These are phyloP conservation scores for Brachyalestes nurse DNA, from an alignment of 2,797 vertebrate genomes.

Conservation along the genomic window DNA sequence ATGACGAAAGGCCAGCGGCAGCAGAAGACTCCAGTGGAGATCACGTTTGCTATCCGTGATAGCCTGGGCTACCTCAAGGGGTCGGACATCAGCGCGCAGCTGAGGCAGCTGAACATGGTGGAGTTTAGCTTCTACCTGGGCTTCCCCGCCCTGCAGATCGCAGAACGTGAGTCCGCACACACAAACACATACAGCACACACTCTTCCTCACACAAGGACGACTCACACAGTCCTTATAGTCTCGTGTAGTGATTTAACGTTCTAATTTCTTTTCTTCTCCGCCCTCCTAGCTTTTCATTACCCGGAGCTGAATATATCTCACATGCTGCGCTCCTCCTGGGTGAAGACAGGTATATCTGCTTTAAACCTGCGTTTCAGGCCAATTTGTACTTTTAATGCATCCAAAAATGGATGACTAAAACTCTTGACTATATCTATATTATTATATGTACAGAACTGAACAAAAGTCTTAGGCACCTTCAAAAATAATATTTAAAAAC, in stretches of 20 bases:
- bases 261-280: not conserved
- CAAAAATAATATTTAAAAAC: too few relatives aligned
- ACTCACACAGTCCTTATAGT: not conserved
- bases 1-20: constrained; percentile 52
- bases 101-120: constrained; percentile 89
- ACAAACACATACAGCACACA: not conserved
- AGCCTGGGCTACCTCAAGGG: constrained; percentile 81
- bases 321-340: constrained; percentile 91
- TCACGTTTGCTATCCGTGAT: constrained; percentile 85
- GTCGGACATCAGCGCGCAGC: constrained; percentile 87
- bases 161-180: constrained; percentile 86
- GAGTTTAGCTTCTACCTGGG: constrained; percentile 98
- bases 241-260: not conserved
- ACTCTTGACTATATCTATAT: too few relatives aligned
- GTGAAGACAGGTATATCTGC: constrained; percentile 87
- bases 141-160: constrained; percentile 90
- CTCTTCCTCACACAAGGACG: not conserved
- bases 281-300: constrained; percentile 83
- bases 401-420: too few relatives aligned
- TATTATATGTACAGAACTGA: too few relatives aligned
- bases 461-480: too few relatives aligned
- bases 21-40: constrained; percentile 85
- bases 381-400: too few relatives aligned
- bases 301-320: constrained; percentile 90
- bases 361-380: not conserved